These are phyloP conservation scores for Drosophila lacteicornis DNA, from an alignment of 1,140 invertebrate species.

Conservation along the genomic window DNA sequence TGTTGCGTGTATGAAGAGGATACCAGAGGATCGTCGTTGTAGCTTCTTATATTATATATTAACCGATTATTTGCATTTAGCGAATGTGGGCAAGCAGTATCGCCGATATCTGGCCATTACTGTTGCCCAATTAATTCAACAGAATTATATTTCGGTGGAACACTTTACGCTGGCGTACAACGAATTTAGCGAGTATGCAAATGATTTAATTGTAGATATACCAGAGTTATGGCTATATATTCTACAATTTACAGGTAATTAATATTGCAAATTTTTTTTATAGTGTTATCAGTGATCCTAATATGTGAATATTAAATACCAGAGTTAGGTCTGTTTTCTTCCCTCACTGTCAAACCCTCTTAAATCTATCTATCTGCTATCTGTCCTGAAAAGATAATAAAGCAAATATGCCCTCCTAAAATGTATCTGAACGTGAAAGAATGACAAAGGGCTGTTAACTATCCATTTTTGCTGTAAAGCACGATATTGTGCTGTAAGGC, in stretches of 20 bases:
- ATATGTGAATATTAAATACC: too few species aligned
- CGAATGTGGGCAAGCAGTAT: constrained; percentile 80
- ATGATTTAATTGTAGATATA: constrained; percentile 91
- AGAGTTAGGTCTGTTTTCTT: too few species aligned
- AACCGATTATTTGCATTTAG: constrained; percentile 84
- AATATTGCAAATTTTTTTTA: not conserved
- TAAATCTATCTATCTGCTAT: too few species aligned
- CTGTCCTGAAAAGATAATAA: too few species aligned
- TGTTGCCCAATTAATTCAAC: constrained; percentile 81
- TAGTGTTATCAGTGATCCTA: not conserved
- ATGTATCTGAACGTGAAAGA: too few species aligned
- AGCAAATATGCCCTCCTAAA: too few species aligned
- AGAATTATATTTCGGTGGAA: constrained; percentile 79
- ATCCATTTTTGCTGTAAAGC: too few species aligned
- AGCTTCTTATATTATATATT: constrained; percentile 76
- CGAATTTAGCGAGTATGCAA: constrained; percentile 86
- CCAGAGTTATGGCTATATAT: constrained; percentile 91
- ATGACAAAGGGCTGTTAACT: too few species aligned
- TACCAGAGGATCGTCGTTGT: constrained; percentile 63
- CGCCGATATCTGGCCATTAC: constrained; percentile 81
- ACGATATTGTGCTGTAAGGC: too few species aligned
- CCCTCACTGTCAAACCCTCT: too few species aligned
- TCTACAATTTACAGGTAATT: constrained; percentile 88
- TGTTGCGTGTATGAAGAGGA: constrained; percentile 58
- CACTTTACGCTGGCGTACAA: constrained; percentile 85